Evolutionary conservation across 2,888 invertebrate species (phyloP), one percentile per base, ranked within the genome.

Genomic region (Coleophora flavipennella): DNA sequence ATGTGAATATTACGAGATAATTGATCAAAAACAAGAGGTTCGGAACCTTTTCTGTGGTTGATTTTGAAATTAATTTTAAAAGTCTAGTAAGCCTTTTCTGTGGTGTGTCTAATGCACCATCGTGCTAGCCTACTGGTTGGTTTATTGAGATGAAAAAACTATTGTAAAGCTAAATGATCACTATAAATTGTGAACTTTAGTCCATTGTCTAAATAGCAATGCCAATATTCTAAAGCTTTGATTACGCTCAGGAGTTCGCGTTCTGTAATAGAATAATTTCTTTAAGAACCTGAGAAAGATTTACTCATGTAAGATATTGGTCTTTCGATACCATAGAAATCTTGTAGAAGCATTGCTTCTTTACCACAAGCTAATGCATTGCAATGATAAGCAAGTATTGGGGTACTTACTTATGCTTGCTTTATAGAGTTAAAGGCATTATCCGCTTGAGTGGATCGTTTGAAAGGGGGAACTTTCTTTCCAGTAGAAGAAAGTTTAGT

Each of bases 341-440:
- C 40, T 31, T 56, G 55, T 0, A 46, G 32, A 0, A 53, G 37
- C 38, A 50, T 39, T 0, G 43, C 52, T 3, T 51, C 51, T 1
- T 49, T n/a, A 1, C 48, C 47, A n/a, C n/a, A n/a, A n/a, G n/a
- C n/a, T n/a, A n/a, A n/a, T n/a, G n/a, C n/a, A 35, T 35, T 55
- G 25, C 55, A 31, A 8, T 54, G 55, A 31, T 55, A 57, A 10
- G 49, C n/a, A 0, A 54, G 34, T 8, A 51, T 39, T 8, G 49
- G 50, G 0, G 41, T 8, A 10, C 8, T 9, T 9, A 27, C 2
- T 27, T 9, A 27, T 2, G 28, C 2, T 9, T 27, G 1, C 28
- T 27, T 27, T 10, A 27, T 9, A 27, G 28, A 8, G 2, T 27
- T 27, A 27, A 27, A 27, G 10, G 28, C 28, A 27, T 10, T 10